Conservation (phyloP, 1,140 invertebrate genomes). For the Oscheius sp. region DNA sequence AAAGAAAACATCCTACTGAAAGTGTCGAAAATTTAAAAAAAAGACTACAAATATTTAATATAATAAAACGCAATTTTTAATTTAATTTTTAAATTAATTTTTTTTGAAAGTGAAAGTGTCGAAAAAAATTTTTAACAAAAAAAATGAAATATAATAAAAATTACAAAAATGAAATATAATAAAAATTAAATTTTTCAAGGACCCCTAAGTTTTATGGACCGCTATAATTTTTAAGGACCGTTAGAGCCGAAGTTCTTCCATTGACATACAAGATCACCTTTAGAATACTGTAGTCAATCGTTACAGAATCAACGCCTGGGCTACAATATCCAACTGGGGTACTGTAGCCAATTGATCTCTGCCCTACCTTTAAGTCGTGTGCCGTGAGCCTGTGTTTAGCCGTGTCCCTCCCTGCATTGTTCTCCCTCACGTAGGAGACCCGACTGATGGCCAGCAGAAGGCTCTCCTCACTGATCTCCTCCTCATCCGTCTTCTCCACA, state of each 20-base stretch:
- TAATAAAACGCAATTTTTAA: background rate
- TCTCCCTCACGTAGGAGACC: slow-evolving; percentile 25
- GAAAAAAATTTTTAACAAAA: background rate
- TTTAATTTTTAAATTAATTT: background rate
- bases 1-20: background rate
- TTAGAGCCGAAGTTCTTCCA: too few species aligned
- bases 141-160: too few species aligned
- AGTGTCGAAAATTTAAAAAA: background rate
- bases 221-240: too few species aligned
- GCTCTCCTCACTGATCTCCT: slow-evolving; percentile 16
- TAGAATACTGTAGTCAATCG: too few species aligned
- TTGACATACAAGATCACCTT: too few species aligned
- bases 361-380: slow-evolving; percentile 25
- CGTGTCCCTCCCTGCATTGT: slow-evolving; percentile 3
- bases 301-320: too few species aligned
- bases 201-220: too few species aligned
- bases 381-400: slow-evolving; percentile 20
- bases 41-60: background rate
- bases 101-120: too few species aligned
- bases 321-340: too few species aligned
- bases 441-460: slow-evolving; percentile 20
- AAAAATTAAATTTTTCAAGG: too few species aligned
- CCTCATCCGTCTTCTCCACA: background rate
- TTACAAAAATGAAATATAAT: too few species aligned
- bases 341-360: too few species aligned